Evolutionary conservation across 2,797 vertebrate species (phyloP).

Genomic region (Coregonus ussuriensis): DNA sequence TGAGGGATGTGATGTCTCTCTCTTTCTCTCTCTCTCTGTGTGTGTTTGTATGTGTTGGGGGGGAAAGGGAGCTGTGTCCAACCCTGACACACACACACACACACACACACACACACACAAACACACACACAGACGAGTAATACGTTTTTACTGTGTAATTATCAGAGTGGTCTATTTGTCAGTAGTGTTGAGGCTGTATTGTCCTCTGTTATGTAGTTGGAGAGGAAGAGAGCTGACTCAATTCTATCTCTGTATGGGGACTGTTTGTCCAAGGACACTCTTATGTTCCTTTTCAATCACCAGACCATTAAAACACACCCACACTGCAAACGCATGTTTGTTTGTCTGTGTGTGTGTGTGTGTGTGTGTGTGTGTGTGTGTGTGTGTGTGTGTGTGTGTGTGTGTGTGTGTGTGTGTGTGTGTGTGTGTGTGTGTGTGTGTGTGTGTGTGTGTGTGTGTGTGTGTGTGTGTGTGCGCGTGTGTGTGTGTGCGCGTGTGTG

Average conservation of each 20-base stretch:
- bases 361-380: slow-evolving; percentile 10
- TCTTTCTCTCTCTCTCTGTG: not conserved
- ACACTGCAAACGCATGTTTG: not conserved
- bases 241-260: not conserved
- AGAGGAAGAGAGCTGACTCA: not conserved
- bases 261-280: not conserved
- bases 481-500: too few relatives aligned
- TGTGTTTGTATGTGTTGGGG: too few relatives aligned
- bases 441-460: slow-evolving; percentile 13
- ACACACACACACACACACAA: too few relatives aligned
- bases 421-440: slow-evolving; percentile 4
- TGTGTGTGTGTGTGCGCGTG: not conserved
- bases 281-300: not conserved
- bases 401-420: slow-evolving; percentile 5
- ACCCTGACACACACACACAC: slow-evolving; percentile 35
- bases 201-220: not conserved
- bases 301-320: not conserved
- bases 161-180: not conserved
- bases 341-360: slow-evolving; percentile 8
- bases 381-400: slow-evolving; percentile 5
- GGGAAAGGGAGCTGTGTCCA: slow-evolving; percentile 29
- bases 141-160: not conserved
- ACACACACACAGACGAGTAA: too few relatives aligned
- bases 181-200: not conserved
- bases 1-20: slow-evolving; percentile 52